Evolutionary conservation across 2,888 invertebrate genomes (phyloP), one percentile per base, ranked within the genome.

Genomic region (Ormyrus pomaceus): DNA sequence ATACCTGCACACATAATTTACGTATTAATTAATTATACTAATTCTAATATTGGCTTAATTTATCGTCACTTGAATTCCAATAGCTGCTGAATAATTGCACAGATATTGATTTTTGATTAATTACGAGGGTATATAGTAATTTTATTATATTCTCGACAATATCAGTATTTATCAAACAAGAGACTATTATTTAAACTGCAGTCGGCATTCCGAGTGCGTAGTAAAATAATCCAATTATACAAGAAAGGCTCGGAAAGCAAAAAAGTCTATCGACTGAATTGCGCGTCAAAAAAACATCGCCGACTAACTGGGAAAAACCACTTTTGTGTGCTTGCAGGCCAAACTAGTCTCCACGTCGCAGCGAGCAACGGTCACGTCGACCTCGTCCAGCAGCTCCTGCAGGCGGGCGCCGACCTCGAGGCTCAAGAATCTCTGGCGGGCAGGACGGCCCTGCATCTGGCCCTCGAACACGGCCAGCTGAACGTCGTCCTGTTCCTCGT

Each of bases 331-430:
- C 13, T 79, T 82, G 0, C 93, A 97, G 98, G 98, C 88, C 95
- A 96, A 91, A 95, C 95, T 82, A 96, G 96, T 88, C 93, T 97
- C 71, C 98, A 98, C 89, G 91, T 97, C 84, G 97, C 98, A 55
- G 96, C 96, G 13, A 91, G 93, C 77, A 92, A 93, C 50, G 95
- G 95, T 5, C 94, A 96, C 86, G 91, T 95, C 72, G 94, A 95
- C 64, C 92, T 96, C 45, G 91, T 97, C 65, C 93, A 94, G 83
- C 93, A 94, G 83, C 92, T 98, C 65, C 92, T 96, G 55, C 93
- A 93, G 88, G 94, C 94, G 87, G 96, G 96, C 68, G 97, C 97
- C 2, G 94, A 98, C 89, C 93, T 97, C 72, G 97, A 97, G 91
- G 95, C 95, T 71, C 93, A 94, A 90, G 97, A 97, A 89, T 95